Conservation (phyloP, 2,797 vertebrate genomes). For the Megalops cyprinoides region DNA sequence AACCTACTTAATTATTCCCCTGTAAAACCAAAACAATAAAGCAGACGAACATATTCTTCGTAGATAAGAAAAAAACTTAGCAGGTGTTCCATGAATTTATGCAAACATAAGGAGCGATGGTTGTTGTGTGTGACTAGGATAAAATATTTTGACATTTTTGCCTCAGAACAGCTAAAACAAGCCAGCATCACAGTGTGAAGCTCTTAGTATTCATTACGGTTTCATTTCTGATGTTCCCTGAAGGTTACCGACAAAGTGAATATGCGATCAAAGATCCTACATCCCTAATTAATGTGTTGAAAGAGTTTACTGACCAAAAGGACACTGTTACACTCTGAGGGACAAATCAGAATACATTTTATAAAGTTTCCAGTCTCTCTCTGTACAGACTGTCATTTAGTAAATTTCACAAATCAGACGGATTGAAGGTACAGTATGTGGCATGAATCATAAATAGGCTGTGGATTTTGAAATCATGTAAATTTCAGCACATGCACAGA, state of each 20-base stretch:
- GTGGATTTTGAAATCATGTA: too few species aligned
- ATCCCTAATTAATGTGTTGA: slow-evolving; percentile 8
- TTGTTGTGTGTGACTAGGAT: not conserved
- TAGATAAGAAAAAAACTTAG: not conserved
- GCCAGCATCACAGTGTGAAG: not conserved
- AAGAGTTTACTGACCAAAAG: slow-evolving; percentile 18
- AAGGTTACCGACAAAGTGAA: slow-evolving; percentile 4
- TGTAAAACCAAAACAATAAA: not conserved
- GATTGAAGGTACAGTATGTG: too few species aligned
- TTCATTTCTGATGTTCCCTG: not conserved
- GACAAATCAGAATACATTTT: not conserved
- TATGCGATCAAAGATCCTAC: not conserved
- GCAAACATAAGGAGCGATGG: not conserved
- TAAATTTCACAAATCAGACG: too few species aligned
- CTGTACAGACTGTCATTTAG: not conserved
- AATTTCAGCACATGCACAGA: too few species aligned
- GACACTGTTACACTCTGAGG: not conserved
- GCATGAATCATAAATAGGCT: too few species aligned
- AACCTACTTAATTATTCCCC: slow-evolving; percentile 13
- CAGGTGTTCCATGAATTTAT: slow-evolving; percentile 16
- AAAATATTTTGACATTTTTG: not conserved
- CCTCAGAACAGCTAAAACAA: not conserved
- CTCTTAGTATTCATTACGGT: slow-evolving; percentile 10
- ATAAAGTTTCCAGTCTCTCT: too few species aligned
- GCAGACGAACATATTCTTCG: slow-evolving; percentile 12